These are phyloP conservation scores for Sicus ferrugineus DNA, from an alignment of 2,888 invertebrate species.

Conservation along the genomic window DNA sequence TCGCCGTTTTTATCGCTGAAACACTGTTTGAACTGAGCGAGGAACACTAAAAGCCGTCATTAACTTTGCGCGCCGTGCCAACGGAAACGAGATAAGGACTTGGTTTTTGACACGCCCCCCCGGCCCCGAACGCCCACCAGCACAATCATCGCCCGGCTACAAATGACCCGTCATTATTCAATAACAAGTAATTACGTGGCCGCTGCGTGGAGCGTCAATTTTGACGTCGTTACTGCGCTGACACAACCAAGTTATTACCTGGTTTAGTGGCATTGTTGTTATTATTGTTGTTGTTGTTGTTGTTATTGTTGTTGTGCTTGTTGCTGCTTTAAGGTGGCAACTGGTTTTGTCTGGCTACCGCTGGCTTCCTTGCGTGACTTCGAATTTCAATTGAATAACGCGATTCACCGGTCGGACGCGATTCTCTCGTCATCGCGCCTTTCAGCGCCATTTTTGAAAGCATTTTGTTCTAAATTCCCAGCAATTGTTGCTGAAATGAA, in stretches of 20 bases:
- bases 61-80: slow-evolving; percentile 54
- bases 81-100: slow-evolving; percentile 55
- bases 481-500: too few relatives aligned
- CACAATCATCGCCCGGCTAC: slow-evolving; percentile 30
- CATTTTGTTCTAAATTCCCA: too few relatives aligned
- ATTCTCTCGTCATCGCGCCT: too few relatives aligned
- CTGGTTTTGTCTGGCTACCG: slow-evolving; percentile 38
- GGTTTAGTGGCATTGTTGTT: too few relatives aligned
- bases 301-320: too few relatives aligned
- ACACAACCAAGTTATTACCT: too few relatives aligned
- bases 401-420: too few relatives aligned
- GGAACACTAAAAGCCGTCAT: slow-evolving; percentile 54
- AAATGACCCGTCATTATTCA: slow-evolving; percentile 62
- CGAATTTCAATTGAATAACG: slow-evolving; percentile 41
- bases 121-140: not conserved
- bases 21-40: not conserved
- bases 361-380: slow-evolving; percentile 59
- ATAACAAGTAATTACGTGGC: slow-evolving; percentile 57
- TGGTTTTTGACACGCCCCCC: slow-evolving; percentile 39
- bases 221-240: slow-evolving; percentile 20
- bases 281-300: not conserved
- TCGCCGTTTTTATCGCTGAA: slow-evolving; percentile 2
- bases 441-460: too few relatives aligned
- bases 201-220: slow-evolving; percentile 33
- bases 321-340: slow-evolving; percentile 4